phyloP scores from a whole-genome alignment of 2,113 vertebrate genomes.

The Seriola rivoliana region DNA sequence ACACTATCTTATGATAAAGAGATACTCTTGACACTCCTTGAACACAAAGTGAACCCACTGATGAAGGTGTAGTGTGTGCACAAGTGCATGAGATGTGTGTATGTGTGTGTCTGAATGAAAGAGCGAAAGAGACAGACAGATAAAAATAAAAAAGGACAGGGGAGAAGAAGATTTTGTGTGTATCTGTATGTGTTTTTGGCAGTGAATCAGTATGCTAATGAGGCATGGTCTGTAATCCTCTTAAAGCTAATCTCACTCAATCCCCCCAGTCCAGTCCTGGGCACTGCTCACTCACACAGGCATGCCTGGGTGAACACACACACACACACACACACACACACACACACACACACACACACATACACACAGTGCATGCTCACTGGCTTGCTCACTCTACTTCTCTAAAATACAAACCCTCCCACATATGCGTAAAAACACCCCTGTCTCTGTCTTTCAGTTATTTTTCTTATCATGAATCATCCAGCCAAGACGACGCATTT shows the following conservation, averaged over 20 bases:
- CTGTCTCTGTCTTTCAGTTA: not conserved
- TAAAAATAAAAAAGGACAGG: slow-evolving; percentile 38
- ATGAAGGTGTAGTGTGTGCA: slow-evolving; percentile 11
- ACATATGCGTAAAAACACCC: slow-evolving; percentile 8
- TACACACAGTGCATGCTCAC: slow-evolving; percentile 10
- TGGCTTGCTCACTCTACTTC: slow-evolving; percentile 20
- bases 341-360: not conserved
- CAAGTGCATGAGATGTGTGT: slow-evolving; percentile 33
- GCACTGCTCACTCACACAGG: slow-evolving; percentile 64
- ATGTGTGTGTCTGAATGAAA: slow-evolving; percentile 39
- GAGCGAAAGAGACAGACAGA: slow-evolving; percentile 25
- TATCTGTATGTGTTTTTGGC: slow-evolving; percentile 78
- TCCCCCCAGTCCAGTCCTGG: slow-evolving; percentile 75
- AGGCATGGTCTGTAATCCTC: slow-evolving; percentile 83
- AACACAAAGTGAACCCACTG: slow-evolving; percentile 45
- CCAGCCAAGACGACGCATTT: not conserved
- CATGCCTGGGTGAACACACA: slow-evolving; percentile 66
- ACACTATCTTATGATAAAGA: not conserved
- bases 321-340: slow-evolving; percentile 28
- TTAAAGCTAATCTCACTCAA: slow-evolving; percentile 82
- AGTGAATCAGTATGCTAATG: slow-evolving; percentile 83
- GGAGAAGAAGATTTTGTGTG: slow-evolving; percentile 61
- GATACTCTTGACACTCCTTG: slow-evolving; percentile 9
- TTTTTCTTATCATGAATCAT: not conserved
- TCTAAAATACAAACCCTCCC: slow-evolving; percentile 37